Conservation (phyloP, 2,113 vertebrate genomes). For the Scophthalmus maximus region DNA sequence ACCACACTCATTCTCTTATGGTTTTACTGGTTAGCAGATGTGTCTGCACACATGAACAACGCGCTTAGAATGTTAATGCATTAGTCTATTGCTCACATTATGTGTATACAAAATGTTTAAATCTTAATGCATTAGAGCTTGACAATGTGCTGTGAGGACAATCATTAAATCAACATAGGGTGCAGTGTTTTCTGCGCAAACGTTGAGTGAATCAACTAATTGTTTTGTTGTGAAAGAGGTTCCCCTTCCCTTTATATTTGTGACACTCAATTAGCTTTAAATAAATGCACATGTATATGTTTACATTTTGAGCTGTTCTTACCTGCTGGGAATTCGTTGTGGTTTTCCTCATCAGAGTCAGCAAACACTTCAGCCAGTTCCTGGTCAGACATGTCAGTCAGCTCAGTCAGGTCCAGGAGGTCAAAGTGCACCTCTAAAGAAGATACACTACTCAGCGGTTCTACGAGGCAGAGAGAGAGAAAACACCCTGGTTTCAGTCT, state of each 20-base stretch:
- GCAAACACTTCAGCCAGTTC: slow-evolving; percentile 96
- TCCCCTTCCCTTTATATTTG: background rate
- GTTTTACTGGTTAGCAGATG: too few species aligned
- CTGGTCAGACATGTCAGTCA: slow-evolving; percentile 98
- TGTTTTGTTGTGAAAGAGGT: background rate
- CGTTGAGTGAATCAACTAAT: background rate
- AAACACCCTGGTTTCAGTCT: slow-evolving; percentile 2
- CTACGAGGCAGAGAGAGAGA: slow-evolving; percentile 71
- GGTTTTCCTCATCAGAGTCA: slow-evolving; percentile 95
- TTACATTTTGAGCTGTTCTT: slow-evolving; percentile 47
- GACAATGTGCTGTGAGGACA: too few species aligned
- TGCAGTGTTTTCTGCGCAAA: too few species aligned
- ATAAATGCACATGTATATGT: background rate
- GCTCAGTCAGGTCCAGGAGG: slow-evolving; percentile 95
- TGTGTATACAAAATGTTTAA: too few species aligned
- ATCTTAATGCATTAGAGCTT: too few species aligned
- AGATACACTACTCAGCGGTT: slow-evolving; percentile 97
- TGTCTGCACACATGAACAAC: too few species aligned
- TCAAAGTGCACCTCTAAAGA: slow-evolving; percentile 99
- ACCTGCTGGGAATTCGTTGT: slow-evolving; percentile 88
- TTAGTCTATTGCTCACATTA: too few species aligned
- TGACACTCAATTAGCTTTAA: slow-evolving; percentile 1
- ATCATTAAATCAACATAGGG: too few species aligned
- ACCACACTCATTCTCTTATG: too few species aligned
- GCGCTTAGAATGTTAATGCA: too few species aligned